Percentiles rank a stretch among this genome's conserved stretches.
Evolutionary conservation across 2,113 vertebrate species (phyloP).

Genomic region (Lonchura striata): DNA sequence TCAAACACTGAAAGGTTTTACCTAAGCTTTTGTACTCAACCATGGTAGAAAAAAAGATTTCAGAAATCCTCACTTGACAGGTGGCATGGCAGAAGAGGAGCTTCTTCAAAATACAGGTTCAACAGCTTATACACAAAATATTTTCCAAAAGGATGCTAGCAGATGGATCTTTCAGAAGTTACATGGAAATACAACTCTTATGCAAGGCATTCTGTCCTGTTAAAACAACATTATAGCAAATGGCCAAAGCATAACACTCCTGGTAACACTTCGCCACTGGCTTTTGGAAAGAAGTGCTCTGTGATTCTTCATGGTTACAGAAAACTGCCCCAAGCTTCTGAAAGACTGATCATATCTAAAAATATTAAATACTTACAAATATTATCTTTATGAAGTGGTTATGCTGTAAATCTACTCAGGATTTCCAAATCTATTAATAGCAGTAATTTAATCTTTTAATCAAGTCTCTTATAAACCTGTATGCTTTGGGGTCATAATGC

Average conservation of each 20-base stretch:
- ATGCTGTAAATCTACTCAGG: background rate
- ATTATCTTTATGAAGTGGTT: background rate
- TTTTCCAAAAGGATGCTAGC: background rate
- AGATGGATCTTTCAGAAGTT: background rate
- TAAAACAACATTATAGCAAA: background rate
- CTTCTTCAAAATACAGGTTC: background rate
- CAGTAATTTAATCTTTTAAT: background rate
- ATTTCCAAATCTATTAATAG: background rate
- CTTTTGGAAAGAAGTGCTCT: background rate
- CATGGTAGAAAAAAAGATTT: background rate
- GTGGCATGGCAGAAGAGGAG: background rate
- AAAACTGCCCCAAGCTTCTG: background rate
- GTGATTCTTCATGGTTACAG: accelerated
- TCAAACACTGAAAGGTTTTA: background rate
- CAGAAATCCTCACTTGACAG: background rate
- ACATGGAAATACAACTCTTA: background rate
- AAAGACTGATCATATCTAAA: background rate
- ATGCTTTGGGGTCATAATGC: background rate
- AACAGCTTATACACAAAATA: background rate
- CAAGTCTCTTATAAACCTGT: background rate
- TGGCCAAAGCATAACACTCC: accelerated
- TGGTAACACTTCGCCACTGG: background rate
- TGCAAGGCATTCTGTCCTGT: background rate
- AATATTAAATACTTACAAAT: background rate
- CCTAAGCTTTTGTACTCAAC: background rate